These are phyloP conservation scores for Pomatorhinus ruficollis DNA, from an alignment of 2,113 vertebrate genomes.

Conservation along the genomic window DNA sequence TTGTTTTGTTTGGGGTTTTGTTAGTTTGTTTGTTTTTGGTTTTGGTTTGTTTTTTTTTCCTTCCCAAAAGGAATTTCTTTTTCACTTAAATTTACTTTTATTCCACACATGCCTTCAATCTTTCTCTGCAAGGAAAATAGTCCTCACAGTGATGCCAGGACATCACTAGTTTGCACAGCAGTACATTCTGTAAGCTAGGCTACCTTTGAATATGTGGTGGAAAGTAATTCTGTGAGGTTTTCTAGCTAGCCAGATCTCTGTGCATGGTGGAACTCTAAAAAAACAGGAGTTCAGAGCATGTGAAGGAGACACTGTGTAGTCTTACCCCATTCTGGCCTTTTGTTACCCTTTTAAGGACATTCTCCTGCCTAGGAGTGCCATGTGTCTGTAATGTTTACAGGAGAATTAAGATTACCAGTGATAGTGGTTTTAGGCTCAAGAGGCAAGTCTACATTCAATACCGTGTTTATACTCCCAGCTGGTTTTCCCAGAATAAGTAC, in stretches of 20 bases:
- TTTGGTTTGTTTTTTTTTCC: not conserved
- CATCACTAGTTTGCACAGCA: not conserved
- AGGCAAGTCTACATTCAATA: constrained; percentile 40
- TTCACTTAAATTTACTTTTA: not conserved
- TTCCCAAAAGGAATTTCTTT: not conserved
- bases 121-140: not conserved
- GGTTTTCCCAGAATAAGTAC: constrained; percentile 27
- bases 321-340: not conserved
- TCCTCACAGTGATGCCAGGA: not conserved
- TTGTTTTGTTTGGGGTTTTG: not conserved
- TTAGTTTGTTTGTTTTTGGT: not conserved
- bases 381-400: constrained; percentile 25
- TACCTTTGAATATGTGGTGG: not conserved
- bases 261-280: not conserved
- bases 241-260: not conserved
- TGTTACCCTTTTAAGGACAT: constrained; percentile 25
- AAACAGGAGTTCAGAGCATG: not conserved
- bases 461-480: constrained; percentile 18
- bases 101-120: not conserved
- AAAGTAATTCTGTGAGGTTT: not conserved
- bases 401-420: constrained; percentile 9
- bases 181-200: accelerated
- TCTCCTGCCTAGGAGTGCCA: constrained; percentile 3
- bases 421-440: constrained; percentile 17
- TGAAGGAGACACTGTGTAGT: not conserved